These are phyloP conservation scores for Heliopora coerulea DNA, from an alignment of 92 coral and sea anemone genomes.

Conservation along the genomic window DNA sequence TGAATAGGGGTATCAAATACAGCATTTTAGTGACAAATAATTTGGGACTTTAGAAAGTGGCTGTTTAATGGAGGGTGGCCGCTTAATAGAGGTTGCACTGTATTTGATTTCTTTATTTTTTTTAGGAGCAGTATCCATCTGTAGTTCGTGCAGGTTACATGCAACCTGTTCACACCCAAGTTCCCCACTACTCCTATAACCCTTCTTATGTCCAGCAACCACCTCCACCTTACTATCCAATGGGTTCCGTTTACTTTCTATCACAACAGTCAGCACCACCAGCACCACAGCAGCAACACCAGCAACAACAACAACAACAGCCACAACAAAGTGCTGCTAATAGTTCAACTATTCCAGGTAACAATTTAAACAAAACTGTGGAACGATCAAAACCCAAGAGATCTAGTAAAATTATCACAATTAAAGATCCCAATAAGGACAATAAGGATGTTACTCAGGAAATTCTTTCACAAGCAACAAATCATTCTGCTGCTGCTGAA, in stretches of 20 bases:
- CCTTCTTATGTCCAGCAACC: background rate
- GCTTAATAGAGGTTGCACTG: too few species aligned
- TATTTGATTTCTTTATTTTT: too few species aligned
- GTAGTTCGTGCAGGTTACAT: too few species aligned
- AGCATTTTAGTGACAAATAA: too few species aligned
- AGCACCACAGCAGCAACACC: too few species aligned
- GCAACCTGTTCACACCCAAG: too few species aligned
- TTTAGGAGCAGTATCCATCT: too few species aligned
- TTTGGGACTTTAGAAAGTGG: too few species aligned
- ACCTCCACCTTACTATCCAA: background rate
- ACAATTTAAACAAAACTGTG: slow-evolving; percentile 14
- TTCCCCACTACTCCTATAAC: too few species aligned
- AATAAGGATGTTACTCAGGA: slow-evolving; percentile 89
- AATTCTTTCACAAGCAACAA: slow-evolving; percentile 55
- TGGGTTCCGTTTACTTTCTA: background rate
- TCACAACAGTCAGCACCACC: slow-evolving; percentile 49
- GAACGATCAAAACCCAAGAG: slow-evolving; percentile 20
- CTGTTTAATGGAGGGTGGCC: too few species aligned
- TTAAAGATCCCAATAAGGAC: slow-evolving; percentile 85
- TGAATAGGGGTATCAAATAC: too few species aligned
- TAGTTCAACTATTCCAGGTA: slow-evolving; percentile 3
- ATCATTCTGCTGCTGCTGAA: slow-evolving; percentile 47
- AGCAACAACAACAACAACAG: slow-evolving; percentile 64
- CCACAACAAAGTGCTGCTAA: slow-evolving; percentile 1
- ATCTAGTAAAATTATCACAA: slow-evolving; percentile 54